phyloP scores from a whole-genome alignment of 2,888 invertebrate genomes.

The Leucoptera coffeella region DNA sequence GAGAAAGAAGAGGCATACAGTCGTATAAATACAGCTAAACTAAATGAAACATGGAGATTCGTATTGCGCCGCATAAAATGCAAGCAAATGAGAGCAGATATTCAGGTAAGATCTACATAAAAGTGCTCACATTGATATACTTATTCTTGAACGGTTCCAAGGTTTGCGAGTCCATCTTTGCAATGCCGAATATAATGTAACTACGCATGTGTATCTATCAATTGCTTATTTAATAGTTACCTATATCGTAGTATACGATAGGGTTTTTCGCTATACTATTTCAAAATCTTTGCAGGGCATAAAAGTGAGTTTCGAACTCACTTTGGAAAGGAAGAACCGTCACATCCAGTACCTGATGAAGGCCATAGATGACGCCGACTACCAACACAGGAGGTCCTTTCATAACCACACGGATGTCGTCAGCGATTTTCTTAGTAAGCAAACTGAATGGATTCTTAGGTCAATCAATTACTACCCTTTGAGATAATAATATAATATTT shows the following conservation, averaged over 20 bases:
- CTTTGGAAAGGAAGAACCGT: conserved; percentile 62
- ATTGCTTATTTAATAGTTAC: background rate
- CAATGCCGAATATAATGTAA: too few species aligned
- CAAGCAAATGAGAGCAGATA: conserved; percentile 63
- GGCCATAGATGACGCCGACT: conserved; percentile 65
- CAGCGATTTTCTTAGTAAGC: conserved; percentile 60
- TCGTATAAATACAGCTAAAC: conserved; percentile 73
- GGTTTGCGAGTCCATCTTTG: too few species aligned
- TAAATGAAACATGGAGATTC: conserved; percentile 80
- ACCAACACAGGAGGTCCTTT: conserved; percentile 66
- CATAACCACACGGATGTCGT: conserved; percentile 68
- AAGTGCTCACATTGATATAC: background rate
- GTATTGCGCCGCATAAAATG: conserved; percentile 71
- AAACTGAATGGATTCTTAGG: too few species aligned
- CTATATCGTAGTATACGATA: background rate
- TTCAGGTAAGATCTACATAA: conserved; percentile 38
- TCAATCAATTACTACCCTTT: too few species aligned
- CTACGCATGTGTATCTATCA: too few species aligned
- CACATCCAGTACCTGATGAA: conserved; percentile 57
- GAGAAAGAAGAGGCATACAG: conserved; percentile 75
- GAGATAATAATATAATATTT: too few species aligned
- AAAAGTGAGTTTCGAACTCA: conserved; percentile 53
- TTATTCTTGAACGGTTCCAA: background rate
- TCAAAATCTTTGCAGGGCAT: conserved; percentile 36
- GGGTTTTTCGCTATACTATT: background rate